Evolutionary conservation across 2,888 invertebrate species (phyloP), one percentile per base, ranked within the genome.

Genomic region (Phortica magna): DNA sequence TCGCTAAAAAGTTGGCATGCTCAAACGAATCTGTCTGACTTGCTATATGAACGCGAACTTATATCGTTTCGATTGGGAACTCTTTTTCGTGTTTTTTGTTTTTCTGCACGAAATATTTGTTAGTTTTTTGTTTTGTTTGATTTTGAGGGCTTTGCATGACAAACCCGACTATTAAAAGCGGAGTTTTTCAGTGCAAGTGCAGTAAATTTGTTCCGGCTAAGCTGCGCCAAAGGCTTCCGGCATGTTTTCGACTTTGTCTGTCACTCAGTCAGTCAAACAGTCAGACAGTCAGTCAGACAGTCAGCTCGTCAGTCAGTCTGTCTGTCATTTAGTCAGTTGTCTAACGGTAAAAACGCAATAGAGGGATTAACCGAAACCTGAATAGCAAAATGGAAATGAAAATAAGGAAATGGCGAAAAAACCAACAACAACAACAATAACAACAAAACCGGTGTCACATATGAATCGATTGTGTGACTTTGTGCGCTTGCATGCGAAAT

Each of bases 91-190:
- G 5, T 48, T 48, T 48, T 12, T 12, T 48, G 2, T 48, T 48
- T 48, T 48, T 14, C 5, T 9, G 48, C 3, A 31, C 31, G 5
- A 31, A 31, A 31, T 31, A 31, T 67, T 14, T 67, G 22, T 14
- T 31, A 5, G 2, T 67, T 67, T 17, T 31, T 31, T 31, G 14
- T 9, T 39, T 14, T n/a, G 53, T 53, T 53, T 53, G 31, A 31
- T 31, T 31, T 31, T 31, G 31, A 31, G 2, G 53, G 39, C 64
- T 71, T 77, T 76, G 84, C 83, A 80, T 82, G 81, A 78, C 83
- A 82, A 87, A 77, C 79, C 43, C 73, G 76, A 74, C 81, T 80
- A 81, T 85, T 83, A 80, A 83, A 88, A 87, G 76, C 68, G 78
- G 78, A 43, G 78, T 76, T 82, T 82, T 78, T 81, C 77, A 12